These are phyloP conservation scores for Acipenser ruthenus DNA, from an alignment of 2,797 vertebrate genomes.

Conservation along the genomic window DNA sequence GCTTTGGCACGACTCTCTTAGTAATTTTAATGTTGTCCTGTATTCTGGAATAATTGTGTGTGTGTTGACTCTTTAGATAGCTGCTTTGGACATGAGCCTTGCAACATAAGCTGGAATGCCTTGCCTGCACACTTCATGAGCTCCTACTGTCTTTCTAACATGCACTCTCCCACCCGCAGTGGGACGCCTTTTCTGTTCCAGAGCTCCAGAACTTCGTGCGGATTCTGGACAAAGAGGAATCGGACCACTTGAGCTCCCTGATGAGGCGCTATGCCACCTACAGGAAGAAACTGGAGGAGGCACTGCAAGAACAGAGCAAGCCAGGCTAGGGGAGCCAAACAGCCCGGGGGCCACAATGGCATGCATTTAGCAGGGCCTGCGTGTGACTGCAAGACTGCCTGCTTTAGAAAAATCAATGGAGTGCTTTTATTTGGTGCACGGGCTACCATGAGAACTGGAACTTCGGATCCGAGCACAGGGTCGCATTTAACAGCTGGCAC, in stretches of 20 bases:
- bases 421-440: conserved; percentile 7
- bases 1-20: too few relatives aligned
- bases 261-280: conserved; percentile 71
- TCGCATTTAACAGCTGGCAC: not conserved
- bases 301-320: conserved; percentile 58
- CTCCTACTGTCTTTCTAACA: not conserved
- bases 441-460: conserved; percentile 13
- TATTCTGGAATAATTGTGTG: too few relatives aligned
- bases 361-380: conserved; percentile 1
- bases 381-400: conserved; percentile 12
- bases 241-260: conserved; percentile 71
- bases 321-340: conserved; percentile 47
- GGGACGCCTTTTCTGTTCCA: conserved; percentile 93
- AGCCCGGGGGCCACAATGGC: not conserved
- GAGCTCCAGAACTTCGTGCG: conserved; percentile 91
- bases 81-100: not conserved
- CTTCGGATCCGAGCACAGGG: conserved; percentile 5
- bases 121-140: not conserved
- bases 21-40: too few relatives aligned
- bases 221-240: conserved; percentile 89
- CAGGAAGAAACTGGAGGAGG: conserved; percentile 78
- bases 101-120: not conserved
- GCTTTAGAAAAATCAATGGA: not conserved
- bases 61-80: too few relatives aligned
- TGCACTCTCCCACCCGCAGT: conserved; percentile 50